Evolutionary conservation across 2,888 invertebrate species (phyloP).

Genomic region (Drepana falcataria): DNA sequence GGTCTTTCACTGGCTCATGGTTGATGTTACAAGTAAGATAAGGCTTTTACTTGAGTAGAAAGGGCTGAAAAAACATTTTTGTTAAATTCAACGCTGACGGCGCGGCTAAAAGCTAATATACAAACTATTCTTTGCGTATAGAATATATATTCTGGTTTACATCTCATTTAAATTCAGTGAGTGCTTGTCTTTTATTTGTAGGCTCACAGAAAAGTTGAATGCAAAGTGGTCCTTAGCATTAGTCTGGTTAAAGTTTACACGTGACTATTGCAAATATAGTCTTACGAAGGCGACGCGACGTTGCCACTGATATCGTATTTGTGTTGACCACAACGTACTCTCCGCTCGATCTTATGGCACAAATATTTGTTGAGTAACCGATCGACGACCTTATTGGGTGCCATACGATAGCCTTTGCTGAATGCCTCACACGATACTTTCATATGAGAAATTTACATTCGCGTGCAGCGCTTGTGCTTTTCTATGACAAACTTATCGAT

Average conservation of each 20-base stretch:
- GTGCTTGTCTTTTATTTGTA: not conserved
- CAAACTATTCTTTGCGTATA: too few species aligned
- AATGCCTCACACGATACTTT: constrained; percentile 40
- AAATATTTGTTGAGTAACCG: constrained; percentile 65
- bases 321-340: constrained; percentile 48
- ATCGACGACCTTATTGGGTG: constrained; percentile 56
- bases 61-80: too few species aligned
- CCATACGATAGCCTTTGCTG: constrained; percentile 54
- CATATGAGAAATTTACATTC: constrained; percentile 16
- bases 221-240: not conserved
- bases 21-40: too few species aligned
- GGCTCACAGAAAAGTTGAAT: not conserved
- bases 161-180: not conserved
- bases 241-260: not conserved
- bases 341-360: constrained; percentile 45
- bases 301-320: constrained; percentile 46
- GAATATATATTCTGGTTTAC: not conserved
- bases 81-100: too few species aligned
- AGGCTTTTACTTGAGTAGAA: too few species aligned
- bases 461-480: not conserved
- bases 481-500: too few species aligned
- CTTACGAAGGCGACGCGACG: constrained; percentile 17
- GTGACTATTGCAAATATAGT: constrained; percentile 1
- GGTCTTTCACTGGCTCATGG: too few species aligned
- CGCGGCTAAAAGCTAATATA: too few species aligned